phyloP scores from a whole-genome alignment of 2,888 invertebrate species.

The Luperina testacea region DNA sequence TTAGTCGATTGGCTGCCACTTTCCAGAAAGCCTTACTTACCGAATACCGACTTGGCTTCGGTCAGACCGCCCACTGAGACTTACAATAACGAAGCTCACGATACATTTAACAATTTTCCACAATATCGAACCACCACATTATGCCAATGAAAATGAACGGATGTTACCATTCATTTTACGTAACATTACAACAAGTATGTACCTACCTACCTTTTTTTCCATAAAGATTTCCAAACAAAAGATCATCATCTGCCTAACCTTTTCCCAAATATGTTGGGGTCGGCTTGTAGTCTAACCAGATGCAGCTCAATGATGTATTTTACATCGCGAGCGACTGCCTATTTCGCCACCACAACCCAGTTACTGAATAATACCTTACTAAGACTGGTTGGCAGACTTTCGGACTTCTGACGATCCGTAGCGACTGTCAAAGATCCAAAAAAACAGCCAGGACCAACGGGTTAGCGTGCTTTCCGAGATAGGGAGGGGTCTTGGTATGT shows the following conservation, averaged over 20 bases:
- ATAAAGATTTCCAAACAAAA: neutral
- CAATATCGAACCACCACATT: neutral
- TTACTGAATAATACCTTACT: neutral
- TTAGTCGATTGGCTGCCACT: neutral
- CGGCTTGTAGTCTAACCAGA: neutral
- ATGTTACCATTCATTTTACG: neutral
- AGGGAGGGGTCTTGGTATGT: neutral
- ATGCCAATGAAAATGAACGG: neutral
- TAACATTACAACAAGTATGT: neutral
- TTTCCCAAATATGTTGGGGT: neutral
- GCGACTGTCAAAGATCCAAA: neutral
- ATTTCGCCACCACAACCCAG: neutral
- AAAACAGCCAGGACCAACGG: neutral
- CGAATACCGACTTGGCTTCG: constrained; percentile 52
- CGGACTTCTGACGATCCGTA: neutral
- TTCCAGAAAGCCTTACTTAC: constrained; percentile 30
- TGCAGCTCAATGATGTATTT: neutral
- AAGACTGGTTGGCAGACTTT: neutral
- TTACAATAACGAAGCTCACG: constrained; percentile 71
- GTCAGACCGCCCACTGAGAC: constrained; percentile 69
- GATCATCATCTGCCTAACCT: neutral
- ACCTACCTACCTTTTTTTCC: neutral
- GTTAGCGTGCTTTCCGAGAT: neutral
- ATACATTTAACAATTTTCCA: constrained; percentile 75
- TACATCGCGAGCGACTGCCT: neutral